phyloP scores from a whole-genome alignment of 1,140 invertebrate genomes.

The Atta texana region DNA sequence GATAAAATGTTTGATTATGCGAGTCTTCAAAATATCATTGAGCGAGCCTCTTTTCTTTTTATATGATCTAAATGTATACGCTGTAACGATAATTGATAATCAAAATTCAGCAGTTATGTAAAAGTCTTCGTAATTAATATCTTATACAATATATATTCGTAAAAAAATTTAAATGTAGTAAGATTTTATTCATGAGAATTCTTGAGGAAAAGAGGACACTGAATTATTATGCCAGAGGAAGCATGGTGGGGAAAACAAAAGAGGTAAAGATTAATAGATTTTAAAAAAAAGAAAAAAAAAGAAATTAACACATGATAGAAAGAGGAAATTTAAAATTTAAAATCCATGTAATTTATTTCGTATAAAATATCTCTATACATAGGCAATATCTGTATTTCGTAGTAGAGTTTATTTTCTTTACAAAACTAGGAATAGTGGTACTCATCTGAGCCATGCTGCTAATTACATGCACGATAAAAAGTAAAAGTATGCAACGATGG shows the following conservation, averaged over 20 bases:
- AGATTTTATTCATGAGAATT: background rate
- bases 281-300: background rate
- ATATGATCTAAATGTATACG: background rate
- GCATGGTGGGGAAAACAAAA: background rate
- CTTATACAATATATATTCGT: background rate
- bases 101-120: constrained; percentile 1
- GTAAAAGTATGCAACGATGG: constrained; percentile 45
- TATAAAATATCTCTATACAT: constrained; percentile 86
- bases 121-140: background rate
- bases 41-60: constrained; percentile 19
- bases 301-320: background rate
- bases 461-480: constrained; percentile 64
- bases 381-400: constrained; percentile 77
- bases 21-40: constrained; percentile 56
- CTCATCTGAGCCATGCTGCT: constrained; percentile 73
- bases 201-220: background rate
- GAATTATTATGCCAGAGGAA: background rate
- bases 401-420: constrained; percentile 81
- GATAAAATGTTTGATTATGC: constrained; percentile 69
- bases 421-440: constrained; percentile 79
- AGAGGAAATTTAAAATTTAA: constrained; percentile 64
- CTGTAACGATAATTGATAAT: background rate
- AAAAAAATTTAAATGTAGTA: background rate
- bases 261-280: background rate
- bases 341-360: constrained; percentile 83